A percentile compares a stretch with the other conserved stretches of the same genome.
Conservation (phyloP, 2,113 vertebrate species). For the Nanorana parkeri region DNA sequence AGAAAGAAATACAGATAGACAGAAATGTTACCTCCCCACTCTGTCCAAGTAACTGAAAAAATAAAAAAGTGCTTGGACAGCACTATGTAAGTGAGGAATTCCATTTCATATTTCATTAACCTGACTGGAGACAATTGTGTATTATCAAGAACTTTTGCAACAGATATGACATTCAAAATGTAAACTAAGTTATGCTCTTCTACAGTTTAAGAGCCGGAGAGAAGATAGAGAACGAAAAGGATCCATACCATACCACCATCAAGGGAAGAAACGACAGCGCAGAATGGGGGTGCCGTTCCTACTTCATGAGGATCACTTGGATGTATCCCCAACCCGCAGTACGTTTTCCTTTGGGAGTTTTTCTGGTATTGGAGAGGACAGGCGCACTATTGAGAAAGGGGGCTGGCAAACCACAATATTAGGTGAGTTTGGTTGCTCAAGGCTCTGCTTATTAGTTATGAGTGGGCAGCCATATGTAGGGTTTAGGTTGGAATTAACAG, state of each 20-base stretch:
- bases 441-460: background rate
- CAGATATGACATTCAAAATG: too few relatives aligned
- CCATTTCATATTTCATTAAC: too few relatives aligned
- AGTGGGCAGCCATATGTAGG: constrained; percentile 2
- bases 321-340: constrained; percentile 95
- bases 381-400: constrained; percentile 86
- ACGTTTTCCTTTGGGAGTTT: constrained; percentile 97
- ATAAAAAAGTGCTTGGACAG: too few relatives aligned
- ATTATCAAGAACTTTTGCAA: too few relatives aligned
- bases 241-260: constrained; percentile 93
- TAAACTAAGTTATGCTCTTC: background rate
- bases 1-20: too few relatives aligned
- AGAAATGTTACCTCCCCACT: too few relatives aligned
- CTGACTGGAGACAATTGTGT: too few relatives aligned
- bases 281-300: constrained; percentile 95
- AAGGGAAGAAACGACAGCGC: constrained; percentile 91
- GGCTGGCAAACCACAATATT: constrained; percentile 97
- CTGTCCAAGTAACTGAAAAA: too few relatives aligned
- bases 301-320: constrained; percentile 93
- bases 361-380: constrained; percentile 92
- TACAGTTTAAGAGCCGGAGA: constrained; percentile 92
- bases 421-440: constrained; percentile 74
- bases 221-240: constrained; percentile 96
- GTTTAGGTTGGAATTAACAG: background rate
- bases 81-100: too few relatives aligned